Evolutionary conservation across 1,140 invertebrate species (phyloP).

Genomic region (Drosophila nebulosa): DNA sequence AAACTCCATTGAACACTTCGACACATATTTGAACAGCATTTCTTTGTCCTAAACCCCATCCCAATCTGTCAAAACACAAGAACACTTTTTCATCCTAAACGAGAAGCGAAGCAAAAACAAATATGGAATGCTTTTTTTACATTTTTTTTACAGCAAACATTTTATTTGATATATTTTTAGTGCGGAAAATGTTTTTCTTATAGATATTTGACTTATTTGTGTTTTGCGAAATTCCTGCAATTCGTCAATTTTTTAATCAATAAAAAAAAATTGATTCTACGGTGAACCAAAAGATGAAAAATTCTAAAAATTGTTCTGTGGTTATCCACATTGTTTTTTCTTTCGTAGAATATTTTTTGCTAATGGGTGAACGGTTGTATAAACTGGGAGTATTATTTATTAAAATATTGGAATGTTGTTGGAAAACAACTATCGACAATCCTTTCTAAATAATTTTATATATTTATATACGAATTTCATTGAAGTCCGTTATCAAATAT

Average conservation of each 20-base stretch:
- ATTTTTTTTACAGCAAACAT: neutral
- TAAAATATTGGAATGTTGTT: no score
- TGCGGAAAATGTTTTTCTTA: neutral
- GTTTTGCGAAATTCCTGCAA: neutral
- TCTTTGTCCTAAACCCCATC: conserved; percentile 1
- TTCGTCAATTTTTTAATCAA: neutral
- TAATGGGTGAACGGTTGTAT: no score
- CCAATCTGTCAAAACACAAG: neutral
- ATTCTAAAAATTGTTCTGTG: neutral
- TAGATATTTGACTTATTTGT: neutral
- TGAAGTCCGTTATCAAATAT: no score
- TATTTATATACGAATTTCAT: no score
- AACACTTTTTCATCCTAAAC: conserved; percentile 9
- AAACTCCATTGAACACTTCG: conserved; percentile 35
- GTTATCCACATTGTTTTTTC: neutral
- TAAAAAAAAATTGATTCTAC: neutral
- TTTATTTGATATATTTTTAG: conserved; percentile 1
- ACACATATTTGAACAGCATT: conserved; percentile 24
- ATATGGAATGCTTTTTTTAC: neutral
- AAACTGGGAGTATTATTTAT: no score
- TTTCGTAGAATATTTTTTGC: neutral
- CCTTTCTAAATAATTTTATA: no score
- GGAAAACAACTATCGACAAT: no score
- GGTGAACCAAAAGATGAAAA: neutral
- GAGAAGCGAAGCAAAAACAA: neutral